These are phyloP conservation scores for Ruditapes philippinarum DNA, from an alignment of 1,140 invertebrate genomes.

Conservation along the genomic window DNA sequence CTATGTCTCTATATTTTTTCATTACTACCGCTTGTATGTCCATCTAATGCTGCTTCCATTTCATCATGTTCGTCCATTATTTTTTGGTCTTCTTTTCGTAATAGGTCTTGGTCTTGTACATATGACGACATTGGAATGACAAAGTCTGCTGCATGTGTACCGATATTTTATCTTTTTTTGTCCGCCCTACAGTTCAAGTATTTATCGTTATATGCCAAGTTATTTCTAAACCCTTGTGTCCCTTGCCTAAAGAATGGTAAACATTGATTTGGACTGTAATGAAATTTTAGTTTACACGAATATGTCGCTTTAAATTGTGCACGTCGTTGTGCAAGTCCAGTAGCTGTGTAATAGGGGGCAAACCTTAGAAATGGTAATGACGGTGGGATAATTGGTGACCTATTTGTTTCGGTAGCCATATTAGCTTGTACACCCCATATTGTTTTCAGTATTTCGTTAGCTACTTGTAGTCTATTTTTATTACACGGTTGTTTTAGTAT, in stretches of 20 bases:
- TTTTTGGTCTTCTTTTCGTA: background rate
- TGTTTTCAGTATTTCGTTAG: conserved; percentile 7
- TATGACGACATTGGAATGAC: background rate
- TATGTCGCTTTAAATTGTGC: too few relatives aligned
- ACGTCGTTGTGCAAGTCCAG: background rate
- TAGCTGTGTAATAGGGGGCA: conserved; percentile 13
- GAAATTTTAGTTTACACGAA: background rate
- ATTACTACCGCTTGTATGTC: background rate
- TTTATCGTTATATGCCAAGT: background rate
- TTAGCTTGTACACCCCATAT: conserved; percentile 36
- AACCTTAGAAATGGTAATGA: background rate
- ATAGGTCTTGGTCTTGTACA: background rate
- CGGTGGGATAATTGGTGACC: conserved; percentile 2
- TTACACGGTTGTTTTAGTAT: background rate
- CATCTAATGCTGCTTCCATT: background rate
- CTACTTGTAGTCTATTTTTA: background rate
- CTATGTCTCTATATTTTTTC: background rate
- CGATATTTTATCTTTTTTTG: background rate
- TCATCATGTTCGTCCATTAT: background rate
- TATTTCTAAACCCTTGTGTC: background rate
- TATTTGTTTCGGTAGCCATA: conserved; percentile 28
- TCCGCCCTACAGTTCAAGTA: background rate
- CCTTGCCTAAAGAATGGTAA: background rate
- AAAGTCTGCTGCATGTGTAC: background rate
- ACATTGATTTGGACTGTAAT: background rate